Base-by-base conservation (phyloP, 2,888 invertebrate genomes). In the Meghimatium bilineatum region DNA sequence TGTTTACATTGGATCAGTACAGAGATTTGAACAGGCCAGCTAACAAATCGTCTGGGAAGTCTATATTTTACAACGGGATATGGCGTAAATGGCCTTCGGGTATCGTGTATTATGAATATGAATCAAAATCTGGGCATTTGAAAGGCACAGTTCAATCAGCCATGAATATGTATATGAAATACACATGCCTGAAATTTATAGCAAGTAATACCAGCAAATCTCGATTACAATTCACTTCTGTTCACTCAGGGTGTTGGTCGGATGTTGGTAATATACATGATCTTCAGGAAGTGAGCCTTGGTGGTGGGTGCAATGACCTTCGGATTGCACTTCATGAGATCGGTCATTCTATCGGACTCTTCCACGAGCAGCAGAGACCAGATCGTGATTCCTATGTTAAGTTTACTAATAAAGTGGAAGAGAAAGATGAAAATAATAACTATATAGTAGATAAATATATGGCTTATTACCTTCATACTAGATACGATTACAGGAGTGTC, bases 91-190 rank as follows among this genome's bases (percentile, higher is more conserved):
- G 29, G n/a, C n/a, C n/a, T 29, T 8, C n/a, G n/a, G 63, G 26
- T 29, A n/a, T 8, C 6, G 56, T 63, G 26, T 63, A 23, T n/a
- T 63, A 63, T 63, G n/a, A 63, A n/a, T 29, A n/a, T 3, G 23
- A 2, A 2, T 8, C 6, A 14, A n/a, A n/a, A 5, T n/a, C n/a
- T 5, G 1, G 1, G 10, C 3, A 29, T 29, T 1, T 3, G 1
- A 63, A 29, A 29, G 5, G 3, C 10, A 12, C 2, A 63, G 29
- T n/a, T 29, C 2, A 8, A 12, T 6, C 2, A 29, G 63, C 63
- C 3, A n/a, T 63, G 5, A 29, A n/a, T 63, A 3, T 8, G 1
- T 63, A 29, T n/a, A 1, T 6, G 29, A 63, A 63, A n/a, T 63
- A 63, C 29, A 63, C 63, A 12, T 63, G 56, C 56, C 26, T n/a